Conservation (phyloP, 30 jellyfish, hydroid and myxozoan species). For the Rhopilema esculentum region DNA sequence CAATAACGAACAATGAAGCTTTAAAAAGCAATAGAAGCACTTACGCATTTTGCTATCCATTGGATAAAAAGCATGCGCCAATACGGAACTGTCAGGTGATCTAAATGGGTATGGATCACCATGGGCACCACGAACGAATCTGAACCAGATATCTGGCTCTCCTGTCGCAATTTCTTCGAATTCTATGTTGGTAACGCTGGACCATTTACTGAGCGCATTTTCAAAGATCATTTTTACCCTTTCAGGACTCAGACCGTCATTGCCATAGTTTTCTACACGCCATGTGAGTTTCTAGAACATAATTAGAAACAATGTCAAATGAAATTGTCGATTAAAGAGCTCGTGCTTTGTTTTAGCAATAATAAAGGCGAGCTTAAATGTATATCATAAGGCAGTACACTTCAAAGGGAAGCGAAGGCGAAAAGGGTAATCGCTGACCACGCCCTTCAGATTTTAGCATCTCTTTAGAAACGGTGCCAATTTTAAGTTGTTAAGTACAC, state of each 20-base stretch:
- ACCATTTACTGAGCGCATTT: constrained; percentile 83
- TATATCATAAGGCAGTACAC: neutral
- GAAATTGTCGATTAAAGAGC: neutral
- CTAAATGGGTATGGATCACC: constrained; percentile 88
- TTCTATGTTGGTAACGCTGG: constrained; percentile 74
- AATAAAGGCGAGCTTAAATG: neutral
- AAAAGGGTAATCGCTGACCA: neutral
- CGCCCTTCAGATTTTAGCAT: neutral
- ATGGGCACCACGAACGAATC: constrained; percentile 78
- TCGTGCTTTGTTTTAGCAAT: neutral
- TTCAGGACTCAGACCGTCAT: constrained; percentile 58
- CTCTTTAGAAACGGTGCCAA: too few relatives aligned
- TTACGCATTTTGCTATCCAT: constrained; percentile 14
- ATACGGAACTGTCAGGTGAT: constrained; percentile 65
- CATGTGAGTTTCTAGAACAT: constrained; percentile 77
- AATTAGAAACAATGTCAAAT: neutral
- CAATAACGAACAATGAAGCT: too few relatives aligned
- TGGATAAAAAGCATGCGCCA: constrained; percentile 97
- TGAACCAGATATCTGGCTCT: constrained; percentile 82
- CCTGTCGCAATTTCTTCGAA: constrained; percentile 52
- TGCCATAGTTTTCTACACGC: constrained; percentile 59
- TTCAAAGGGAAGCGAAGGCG: neutral
- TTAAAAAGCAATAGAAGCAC: too few relatives aligned
- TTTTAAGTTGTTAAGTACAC: too few relatives aligned
- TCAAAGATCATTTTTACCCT: constrained; percentile 40